Conservation (phyloP, 2,113 vertebrate genomes). For the Pavo muticus region DNA sequence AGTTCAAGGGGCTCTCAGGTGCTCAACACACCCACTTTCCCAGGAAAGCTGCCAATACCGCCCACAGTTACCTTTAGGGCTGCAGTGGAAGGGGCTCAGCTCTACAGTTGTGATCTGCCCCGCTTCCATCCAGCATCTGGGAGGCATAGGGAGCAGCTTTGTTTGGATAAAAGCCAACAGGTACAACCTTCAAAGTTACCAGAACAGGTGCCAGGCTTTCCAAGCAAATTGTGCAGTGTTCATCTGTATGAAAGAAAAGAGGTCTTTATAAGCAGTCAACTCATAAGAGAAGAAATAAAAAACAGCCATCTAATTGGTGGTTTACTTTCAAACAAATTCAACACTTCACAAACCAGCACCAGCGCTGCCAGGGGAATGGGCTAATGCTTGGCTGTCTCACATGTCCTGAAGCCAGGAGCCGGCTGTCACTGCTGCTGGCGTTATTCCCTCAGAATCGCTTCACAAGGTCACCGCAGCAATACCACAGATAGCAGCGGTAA, state of each 20-base stretch:
- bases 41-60: not conserved
- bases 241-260: not conserved
- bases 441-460: not conserved
- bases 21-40: not conserved
- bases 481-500: not conserved
- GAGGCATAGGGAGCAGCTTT: not conserved
- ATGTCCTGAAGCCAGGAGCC: not conserved
- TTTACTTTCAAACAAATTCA: not conserved
- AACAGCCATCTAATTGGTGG: accelerated
- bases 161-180: not conserved
- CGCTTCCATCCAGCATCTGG: slow-evolving; percentile 75
- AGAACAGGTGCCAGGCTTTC: not conserved
- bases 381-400: not conserved
- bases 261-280: not conserved
- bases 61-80: slow-evolving; percentile 69
- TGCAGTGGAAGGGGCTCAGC: slow-evolving; percentile 66
- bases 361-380: accelerated
- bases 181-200: not conserved
- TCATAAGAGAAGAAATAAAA: not conserved
- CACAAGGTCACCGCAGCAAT: not conserved
- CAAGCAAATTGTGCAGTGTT: not conserved
- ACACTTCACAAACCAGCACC: not conserved
- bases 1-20: not conserved
- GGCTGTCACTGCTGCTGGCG: not conserved
- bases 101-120: slow-evolving; percentile 63